phyloP scores from a whole-genome alignment of 2,113 vertebrate species.

The Mirounga angustirostris region DNA sequence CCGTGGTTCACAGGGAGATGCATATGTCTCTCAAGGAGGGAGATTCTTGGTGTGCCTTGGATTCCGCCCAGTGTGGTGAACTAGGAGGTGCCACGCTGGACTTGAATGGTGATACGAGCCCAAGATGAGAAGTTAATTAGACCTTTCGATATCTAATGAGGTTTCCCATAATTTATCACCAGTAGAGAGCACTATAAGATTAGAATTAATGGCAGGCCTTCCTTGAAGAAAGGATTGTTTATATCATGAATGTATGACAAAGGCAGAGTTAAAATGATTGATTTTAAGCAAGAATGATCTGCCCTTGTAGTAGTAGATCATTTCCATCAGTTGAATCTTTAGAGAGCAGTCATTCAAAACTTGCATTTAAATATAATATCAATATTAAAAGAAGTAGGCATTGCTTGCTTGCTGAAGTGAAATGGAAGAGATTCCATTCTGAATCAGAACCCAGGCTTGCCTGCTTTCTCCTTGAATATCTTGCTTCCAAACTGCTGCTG shows the following conservation, averaged over 20 bases:
- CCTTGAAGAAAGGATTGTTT: slow-evolving; percentile 70
- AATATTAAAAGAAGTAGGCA: slow-evolving; percentile 72
- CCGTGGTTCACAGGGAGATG: background rate
- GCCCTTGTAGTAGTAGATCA: slow-evolving; percentile 76
- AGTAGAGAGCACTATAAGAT: slow-evolving; percentile 89
- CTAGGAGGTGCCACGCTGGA: background rate
- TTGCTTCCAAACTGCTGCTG: slow-evolving; percentile 53
- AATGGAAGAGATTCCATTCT: slow-evolving; percentile 23
- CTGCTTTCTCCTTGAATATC: slow-evolving; percentile 18
- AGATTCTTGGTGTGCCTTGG: background rate
- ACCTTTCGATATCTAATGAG: slow-evolving; percentile 73
- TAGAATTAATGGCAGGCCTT: slow-evolving; percentile 83
- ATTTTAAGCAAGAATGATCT: slow-evolving; percentile 73
- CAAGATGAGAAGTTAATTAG: slow-evolving; percentile 64
- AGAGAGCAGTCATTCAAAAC: slow-evolving; percentile 74
- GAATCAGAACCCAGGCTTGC: slow-evolving; percentile 32
- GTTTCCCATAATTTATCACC: slow-evolving; percentile 86
- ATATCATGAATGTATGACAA: slow-evolving; percentile 64
- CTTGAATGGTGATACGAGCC: background rate
- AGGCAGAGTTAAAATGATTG: slow-evolving; percentile 75
- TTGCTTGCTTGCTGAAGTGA: slow-evolving; percentile 37
- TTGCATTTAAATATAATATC: slow-evolving; percentile 63
- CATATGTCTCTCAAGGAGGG: background rate
- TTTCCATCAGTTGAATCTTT: slow-evolving; percentile 76
- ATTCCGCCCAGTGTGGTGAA: background rate